Evolutionary conservation across 2,888 invertebrate species (phyloP).

Genomic region (Anaspis maculata): DNA sequence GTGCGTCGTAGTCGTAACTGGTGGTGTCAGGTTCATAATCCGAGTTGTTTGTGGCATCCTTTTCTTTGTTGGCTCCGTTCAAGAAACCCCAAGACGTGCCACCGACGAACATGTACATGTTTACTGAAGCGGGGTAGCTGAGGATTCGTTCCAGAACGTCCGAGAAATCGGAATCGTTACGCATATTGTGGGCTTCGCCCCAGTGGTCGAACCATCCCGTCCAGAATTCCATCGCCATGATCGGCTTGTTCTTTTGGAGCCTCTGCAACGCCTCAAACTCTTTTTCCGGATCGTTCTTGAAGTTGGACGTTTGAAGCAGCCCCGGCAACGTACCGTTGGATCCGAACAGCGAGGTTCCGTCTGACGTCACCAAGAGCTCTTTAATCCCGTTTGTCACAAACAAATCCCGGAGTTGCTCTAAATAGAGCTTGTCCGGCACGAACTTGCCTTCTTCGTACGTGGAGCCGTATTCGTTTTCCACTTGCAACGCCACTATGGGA

Average conservation of each 20-base stretch:
- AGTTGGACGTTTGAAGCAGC: slow-evolving; percentile 47
- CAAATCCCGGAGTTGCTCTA: slow-evolving; percentile 8
- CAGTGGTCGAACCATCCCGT: slow-evolving; percentile 56
- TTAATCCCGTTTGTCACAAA: slow-evolving; percentile 35
- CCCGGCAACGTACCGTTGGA: slow-evolving; percentile 32
- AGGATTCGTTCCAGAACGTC: slow-evolving; percentile 28
- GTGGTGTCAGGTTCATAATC: slow-evolving; percentile 35
- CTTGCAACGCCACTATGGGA: slow-evolving; percentile 73
- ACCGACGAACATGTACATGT: slow-evolving; percentile 88
- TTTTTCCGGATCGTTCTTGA: slow-evolving; percentile 36
- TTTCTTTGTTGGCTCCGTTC: slow-evolving; percentile 26
- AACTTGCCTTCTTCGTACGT: slow-evolving; percentile 17
- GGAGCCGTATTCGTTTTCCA: slow-evolving; percentile 90
- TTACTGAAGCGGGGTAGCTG: slow-evolving; percentile 49
- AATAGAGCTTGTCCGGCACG: slow-evolving; percentile 25
- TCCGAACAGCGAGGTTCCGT: slow-evolving; percentile 29
- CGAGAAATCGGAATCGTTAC: slow-evolving; percentile 21
- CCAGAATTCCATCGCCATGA: slow-evolving; percentile 55
- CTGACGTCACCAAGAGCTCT: slow-evolving; percentile 47
- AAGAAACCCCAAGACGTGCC: slow-evolving; percentile 75
- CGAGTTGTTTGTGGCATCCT: slow-evolving; percentile 8
- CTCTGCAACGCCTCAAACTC: slow-evolving; percentile 40
- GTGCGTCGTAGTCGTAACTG: slow-evolving; percentile 67
- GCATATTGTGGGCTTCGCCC: slow-evolving; percentile 35
- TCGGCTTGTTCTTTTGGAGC: slow-evolving; percentile 46